Percentiles rank a stretch among this genome's conserved stretches.
phyloP scores from a whole-genome alignment of 2,888 invertebrate species.

The Neoaliturus tenellus region DNA sequence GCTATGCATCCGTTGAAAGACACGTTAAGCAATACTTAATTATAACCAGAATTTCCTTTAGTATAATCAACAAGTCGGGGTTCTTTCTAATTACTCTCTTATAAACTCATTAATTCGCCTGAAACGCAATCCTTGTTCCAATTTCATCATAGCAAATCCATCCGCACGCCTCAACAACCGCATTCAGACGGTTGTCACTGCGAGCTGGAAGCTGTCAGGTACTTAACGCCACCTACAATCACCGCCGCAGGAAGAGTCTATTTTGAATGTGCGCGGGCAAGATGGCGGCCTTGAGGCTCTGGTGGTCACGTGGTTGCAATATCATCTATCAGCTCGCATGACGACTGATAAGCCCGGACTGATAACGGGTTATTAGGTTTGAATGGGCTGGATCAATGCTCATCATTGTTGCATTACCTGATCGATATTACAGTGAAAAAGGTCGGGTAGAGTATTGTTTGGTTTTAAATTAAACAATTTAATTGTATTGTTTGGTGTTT shows the following conservation, averaged over 20 bases:
- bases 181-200: not conserved
- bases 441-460: too few species aligned
- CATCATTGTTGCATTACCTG: not conserved
- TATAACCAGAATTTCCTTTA: too few species aligned
- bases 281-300: not conserved
- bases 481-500: too few species aligned
- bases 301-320: constrained; percentile 6
- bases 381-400: not conserved
- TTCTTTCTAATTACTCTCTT: too few species aligned
- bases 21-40: too few species aligned
- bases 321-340: not conserved
- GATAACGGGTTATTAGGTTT: not conserved
- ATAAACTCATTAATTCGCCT: too few species aligned
- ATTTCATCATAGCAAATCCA: too few species aligned
- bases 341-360: not conserved
- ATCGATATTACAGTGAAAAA: not conserved
- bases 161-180: too few species aligned
- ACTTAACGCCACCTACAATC: not conserved
- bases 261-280: not conserved
- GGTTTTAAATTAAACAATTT: too few species aligned
- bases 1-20: too few species aligned
- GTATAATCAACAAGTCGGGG: too few species aligned
- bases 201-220: not conserved
- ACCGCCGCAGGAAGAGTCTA: constrained; percentile 57
- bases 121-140: too few species aligned